Percentiles rank a stretch among this genome's conserved stretches.
Evolutionary conservation across 2,888 invertebrate genomes (phyloP).

Genomic region (Hirudinaria manillensis): DNA sequence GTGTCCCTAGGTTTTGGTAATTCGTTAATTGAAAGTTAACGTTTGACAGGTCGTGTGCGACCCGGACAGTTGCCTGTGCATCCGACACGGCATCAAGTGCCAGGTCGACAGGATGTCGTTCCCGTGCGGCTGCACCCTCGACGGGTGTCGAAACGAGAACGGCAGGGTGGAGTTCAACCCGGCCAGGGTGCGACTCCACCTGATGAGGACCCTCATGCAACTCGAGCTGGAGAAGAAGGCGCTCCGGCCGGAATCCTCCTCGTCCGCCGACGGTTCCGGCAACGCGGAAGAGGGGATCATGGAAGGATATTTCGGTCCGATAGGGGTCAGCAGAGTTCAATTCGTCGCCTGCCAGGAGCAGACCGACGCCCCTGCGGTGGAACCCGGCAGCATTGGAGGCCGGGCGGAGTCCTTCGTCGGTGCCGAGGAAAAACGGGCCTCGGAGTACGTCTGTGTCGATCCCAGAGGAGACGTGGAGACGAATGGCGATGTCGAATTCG

Average conservation of each 20-base stretch:
- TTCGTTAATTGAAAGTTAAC: neutral
- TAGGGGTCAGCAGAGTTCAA: no score
- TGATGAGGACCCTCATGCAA: constrained; percentile 91
- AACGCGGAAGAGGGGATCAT: no score
- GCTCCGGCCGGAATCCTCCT: neutral
- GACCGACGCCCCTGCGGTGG: no score
- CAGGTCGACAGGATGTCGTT: constrained; percentile 92
- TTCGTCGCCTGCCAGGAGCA: no score
- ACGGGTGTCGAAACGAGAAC: constrained; percentile 82
- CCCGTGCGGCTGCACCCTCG: constrained; percentile 90
- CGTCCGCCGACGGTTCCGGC: no score
- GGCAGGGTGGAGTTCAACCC: constrained; percentile 95
- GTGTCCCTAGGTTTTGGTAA: neutral
- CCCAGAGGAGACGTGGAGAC: no score
- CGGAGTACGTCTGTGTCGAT: no score
- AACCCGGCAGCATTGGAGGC: no score
- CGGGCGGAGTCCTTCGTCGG: no score
- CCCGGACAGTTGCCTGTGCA: constrained; percentile 90
- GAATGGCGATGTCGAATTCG: no score
- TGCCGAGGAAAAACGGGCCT: no score
- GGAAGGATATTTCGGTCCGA: no score
- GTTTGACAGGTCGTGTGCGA: constrained; percentile 64
- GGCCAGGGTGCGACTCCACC: constrained; percentile 87
- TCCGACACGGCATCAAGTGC: constrained; percentile 89
- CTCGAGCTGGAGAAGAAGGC: constrained; percentile 48